A percentile compares a stretch with the other conserved stretches of the same genome.
These are phyloP conservation scores for Eupelmus urozonus DNA, from an alignment of 2,888 invertebrate genomes.

Conservation along the genomic window DNA sequence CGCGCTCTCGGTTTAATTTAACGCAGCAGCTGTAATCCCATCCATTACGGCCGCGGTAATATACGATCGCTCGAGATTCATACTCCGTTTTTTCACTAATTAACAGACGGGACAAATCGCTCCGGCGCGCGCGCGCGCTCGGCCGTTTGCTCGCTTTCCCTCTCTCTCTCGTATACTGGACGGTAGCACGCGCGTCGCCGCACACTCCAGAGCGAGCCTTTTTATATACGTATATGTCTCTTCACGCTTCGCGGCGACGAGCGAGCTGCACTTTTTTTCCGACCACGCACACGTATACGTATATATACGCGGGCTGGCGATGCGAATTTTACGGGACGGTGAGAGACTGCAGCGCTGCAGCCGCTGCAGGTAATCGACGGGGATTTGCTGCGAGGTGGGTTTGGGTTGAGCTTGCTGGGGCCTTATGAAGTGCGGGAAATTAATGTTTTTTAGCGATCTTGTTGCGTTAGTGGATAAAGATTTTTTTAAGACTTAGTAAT, in stretches of 20 bases:
- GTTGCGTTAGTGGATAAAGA: too few relatives aligned
- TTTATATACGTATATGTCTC: conserved; percentile 19
- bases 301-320: too few relatives aligned
- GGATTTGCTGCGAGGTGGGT: conserved; percentile 27
- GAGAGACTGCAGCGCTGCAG: background rate
- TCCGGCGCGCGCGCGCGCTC: conserved; percentile 64
- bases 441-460: too few relatives aligned
- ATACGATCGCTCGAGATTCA: conserved; percentile 78
- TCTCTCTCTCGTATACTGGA: background rate
- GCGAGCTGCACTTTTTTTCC: conserved; percentile 27
- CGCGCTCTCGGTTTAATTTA: conserved; percentile 75
- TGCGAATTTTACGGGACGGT: background rate
- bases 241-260: conserved; percentile 46
- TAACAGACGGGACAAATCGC: conserved; percentile 78
- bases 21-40: conserved; percentile 78
- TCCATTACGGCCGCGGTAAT: conserved; percentile 76
- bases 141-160: conserved; percentile 5
- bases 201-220: background rate
- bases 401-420: too few relatives aligned
- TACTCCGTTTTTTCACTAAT: conserved; percentile 78
- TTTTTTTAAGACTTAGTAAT: too few relatives aligned
- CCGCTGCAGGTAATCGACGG: conserved; percentile 31
- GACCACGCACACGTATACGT: background rate
- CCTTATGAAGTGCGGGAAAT: too few relatives aligned
- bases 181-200: conserved; percentile 16